A percentile compares a stretch with the other conserved stretches of the same genome.
phyloP scores from a whole-genome alignment of 2,113 vertebrate species.

The Entelurus aequoreus region DNA sequence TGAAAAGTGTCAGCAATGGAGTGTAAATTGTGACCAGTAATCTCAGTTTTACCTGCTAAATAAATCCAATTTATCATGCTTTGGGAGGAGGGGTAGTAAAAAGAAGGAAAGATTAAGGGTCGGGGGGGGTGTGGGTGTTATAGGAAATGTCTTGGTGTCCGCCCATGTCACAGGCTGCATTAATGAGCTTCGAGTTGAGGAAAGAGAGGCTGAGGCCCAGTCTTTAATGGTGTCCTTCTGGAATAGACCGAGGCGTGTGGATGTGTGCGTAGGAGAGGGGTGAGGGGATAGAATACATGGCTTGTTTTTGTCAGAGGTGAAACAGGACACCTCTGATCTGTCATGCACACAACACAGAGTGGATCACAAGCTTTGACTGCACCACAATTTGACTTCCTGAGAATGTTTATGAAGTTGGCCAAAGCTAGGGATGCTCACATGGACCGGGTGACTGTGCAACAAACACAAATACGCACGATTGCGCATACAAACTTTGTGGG shows the following conservation, averaged over 20 bases:
- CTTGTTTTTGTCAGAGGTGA: conserved; percentile 53
- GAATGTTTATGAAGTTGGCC: conserved; percentile 39
- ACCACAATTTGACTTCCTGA: conserved; percentile 18
- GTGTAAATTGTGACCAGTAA: conserved; percentile 20
- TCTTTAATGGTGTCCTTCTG: conserved; percentile 71
- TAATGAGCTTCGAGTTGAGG: conserved; percentile 71
- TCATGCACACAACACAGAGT: conserved; percentile 35
- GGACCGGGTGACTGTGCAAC: conserved; percentile 15
- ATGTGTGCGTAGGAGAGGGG: conserved; percentile 6
- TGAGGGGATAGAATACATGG: conserved; percentile 35
- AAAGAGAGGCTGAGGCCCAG: conserved; percentile 53
- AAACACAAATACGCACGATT: conserved; percentile 26
- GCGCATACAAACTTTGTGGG: conserved; percentile 37
- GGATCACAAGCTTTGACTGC: conserved; percentile 42
- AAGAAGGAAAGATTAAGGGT: conserved; percentile 4
- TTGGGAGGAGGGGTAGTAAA: conserved; percentile 3
- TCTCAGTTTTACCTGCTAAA: conserved; percentile 52
- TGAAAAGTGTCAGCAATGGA: conserved; percentile 48
- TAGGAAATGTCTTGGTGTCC: conserved; percentile 63
- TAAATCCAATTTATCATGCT: conserved; percentile 67
- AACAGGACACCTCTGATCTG: conserved; percentile 61
- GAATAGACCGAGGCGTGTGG: conserved; percentile 53
- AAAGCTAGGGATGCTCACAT: conserved; percentile 21
- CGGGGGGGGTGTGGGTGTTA: conserved; percentile 5
- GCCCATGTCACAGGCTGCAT: conserved; percentile 64